phyloP scores from a whole-genome alignment of 2,113 vertebrate genomes.

The Marcusenius ussheri region DNA sequence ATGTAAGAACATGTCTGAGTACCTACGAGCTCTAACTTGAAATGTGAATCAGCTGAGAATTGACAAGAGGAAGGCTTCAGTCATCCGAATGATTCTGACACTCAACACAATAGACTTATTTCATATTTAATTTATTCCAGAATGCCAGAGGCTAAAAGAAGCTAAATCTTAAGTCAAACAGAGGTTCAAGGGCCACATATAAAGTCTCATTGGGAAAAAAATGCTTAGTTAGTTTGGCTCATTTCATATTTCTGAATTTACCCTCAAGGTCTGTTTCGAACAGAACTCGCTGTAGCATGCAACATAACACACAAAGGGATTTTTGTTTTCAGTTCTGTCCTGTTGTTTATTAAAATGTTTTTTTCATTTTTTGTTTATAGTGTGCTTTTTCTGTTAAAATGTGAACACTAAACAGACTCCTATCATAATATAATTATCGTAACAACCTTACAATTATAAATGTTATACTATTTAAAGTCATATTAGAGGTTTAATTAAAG shows the following conservation, averaged over 20 bases:
- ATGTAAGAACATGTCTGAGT: conserved; percentile 11
- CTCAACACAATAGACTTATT: not conserved
- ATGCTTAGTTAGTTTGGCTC: not conserved
- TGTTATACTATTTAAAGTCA: not conserved
- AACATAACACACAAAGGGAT: not conserved
- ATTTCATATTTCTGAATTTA: not conserved
- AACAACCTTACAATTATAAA: not conserved
- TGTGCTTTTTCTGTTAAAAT: not conserved
- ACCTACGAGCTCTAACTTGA: conserved; percentile 4
- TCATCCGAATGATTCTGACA: not conserved
- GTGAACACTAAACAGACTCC: not conserved
- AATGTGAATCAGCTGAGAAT: conserved; percentile 4
- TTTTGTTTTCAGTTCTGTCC: not conserved
- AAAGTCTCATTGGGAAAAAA: not conserved
- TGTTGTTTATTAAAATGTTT: not conserved
- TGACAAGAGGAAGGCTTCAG: not conserved
- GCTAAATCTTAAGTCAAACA: not conserved
- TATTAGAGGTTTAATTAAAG: not conserved
- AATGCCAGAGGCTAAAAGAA: not conserved
- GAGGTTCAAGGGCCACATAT: not conserved
- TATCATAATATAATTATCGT: not conserved
- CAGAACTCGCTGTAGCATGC: not conserved
- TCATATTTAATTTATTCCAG: not conserved
- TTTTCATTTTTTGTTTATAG: not conserved
- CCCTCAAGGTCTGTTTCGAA: not conserved